Evolutionary conservation across 2,113 vertebrate genomes (phyloP), one percentile per base, ranked within the genome.

Genomic region (Fregetta grallaria): DNA sequence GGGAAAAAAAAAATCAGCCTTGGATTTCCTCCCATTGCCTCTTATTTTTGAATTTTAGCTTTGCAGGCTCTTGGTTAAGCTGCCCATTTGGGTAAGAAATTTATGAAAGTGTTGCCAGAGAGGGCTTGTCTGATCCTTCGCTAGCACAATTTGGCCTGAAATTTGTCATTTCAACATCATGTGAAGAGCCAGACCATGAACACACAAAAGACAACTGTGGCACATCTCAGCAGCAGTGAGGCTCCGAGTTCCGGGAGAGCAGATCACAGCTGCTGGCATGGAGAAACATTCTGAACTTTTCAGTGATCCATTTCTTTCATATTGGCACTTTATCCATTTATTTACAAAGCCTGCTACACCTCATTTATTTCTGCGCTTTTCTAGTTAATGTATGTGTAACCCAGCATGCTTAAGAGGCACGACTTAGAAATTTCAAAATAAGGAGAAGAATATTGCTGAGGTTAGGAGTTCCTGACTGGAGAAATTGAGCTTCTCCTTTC

Each of bases 121-220:
- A 85, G 32, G 49, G 47, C 44, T 85, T 4, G 3, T 67, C 83
- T 77, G 65, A 61, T 68, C 50, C 65, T 59, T 73, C 71, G 45
- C 66, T 55, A 45, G 62, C 20, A 16, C 56, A 56, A 14, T 59
- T 89, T 91, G 88, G 80, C 80, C 80, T 89, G 80, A 82, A 79
- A 58, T 89, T 71, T 93, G 50, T 91, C 88, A 42, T 77, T 93
- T 86, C 93, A 78, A 70, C 88, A 71, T 86, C 45, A n/a, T 66
- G 52, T 78, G 80, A 93, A 82, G 88, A 83, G 71, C 88, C 91
- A 95, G 56, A 78, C 32, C 36, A 4, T 18, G 50, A 91, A 89
- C 52, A 19, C 16, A 61, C 36, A 66, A 14, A 50, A 82, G 84
- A 30, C 58, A 76, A 42, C 40, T 40, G 83, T 81, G 53, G 71